Base-by-base conservation (phyloP, 2,888 invertebrate genomes). In the Plebejus melissa region DNA sequence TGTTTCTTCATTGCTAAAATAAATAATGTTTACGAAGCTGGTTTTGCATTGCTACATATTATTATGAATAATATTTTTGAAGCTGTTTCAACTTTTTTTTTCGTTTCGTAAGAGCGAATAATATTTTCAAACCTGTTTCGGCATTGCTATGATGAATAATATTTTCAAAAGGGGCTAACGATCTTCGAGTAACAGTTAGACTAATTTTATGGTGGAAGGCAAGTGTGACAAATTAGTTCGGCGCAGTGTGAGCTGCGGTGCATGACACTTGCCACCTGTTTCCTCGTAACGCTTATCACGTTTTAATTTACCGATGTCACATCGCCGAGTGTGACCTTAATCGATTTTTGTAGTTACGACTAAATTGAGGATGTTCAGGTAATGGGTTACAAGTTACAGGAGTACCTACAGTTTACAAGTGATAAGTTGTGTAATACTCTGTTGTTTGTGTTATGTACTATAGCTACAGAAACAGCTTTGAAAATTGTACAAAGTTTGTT, bases 251-350 rank as follows among this genome's bases (percentile, higher is more conserved):
- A 72, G 76, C 81, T 81, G 80, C 80, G 82, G 79, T 79, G 80
- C 82, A 82, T 83, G 83, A 83, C 85, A 84, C 82, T 83, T 83
- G 84, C 81, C 83, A 84, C 82, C 82, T 81, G 81, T 80, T 80
- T 74, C 76, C 76, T 81, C 81, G 83, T 81, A 82, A 84, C 82
- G 85, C 81, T 81, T 85, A 83, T 88, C 85, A 79, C 78, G 80
- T 78, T 79, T 82, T 82, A 81, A 81, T 70, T 74, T 65, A 22
- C 60, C 22, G 36, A 74, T 57, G 50, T 72, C 74, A 77, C 76
- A 71, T 78, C 75, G 77, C 76, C 75, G 77, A 60, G 74, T 71
- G 41, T 78, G 81, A 77, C 86, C 86, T 83, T 87, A 88, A 88
- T 88, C 87, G 86, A 85, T 85, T 86, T 82, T 79, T 72, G 54